Conservation (phyloP, 1,140 invertebrate genomes). For the Amyelois transitella region DNA sequence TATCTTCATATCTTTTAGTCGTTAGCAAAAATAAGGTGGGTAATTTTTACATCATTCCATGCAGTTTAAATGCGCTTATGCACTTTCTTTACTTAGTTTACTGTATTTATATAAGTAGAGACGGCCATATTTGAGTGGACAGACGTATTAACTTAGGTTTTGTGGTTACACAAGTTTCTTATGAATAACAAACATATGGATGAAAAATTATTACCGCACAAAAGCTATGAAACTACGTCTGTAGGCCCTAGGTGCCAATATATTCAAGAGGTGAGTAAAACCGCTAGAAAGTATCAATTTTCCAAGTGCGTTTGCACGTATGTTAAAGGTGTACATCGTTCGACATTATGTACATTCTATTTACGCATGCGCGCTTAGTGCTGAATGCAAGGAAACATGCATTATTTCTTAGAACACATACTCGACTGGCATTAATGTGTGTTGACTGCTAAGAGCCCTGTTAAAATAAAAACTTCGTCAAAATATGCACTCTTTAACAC, state of each 20-base stretch:
- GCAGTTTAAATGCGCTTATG: constrained; percentile 31
- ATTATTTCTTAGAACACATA: constrained; percentile 68
- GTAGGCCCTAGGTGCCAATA: constrained; percentile 13
- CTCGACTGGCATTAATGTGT: constrained; percentile 74
- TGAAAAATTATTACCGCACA: not conserved
- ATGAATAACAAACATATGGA: not conserved
- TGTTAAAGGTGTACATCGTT: constrained; percentile 29
- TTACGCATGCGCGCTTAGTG: constrained; percentile 64
- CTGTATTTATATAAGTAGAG: constrained; percentile 8
- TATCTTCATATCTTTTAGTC: constrained; percentile 13
- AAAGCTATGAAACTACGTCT: constrained; percentile 4
- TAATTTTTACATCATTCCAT: constrained; percentile 35
- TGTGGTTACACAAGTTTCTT: not conserved
- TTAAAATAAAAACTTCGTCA: constrained; percentile 68
- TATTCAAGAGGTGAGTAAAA: constrained; percentile 13
- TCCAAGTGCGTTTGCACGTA: constrained; percentile 11
- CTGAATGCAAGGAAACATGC: constrained; percentile 59
- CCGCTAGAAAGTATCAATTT: constrained; percentile 3
- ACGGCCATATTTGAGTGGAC: constrained; percentile 7
- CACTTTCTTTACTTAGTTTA: constrained; percentile 19
- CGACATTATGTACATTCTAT: constrained; percentile 38
- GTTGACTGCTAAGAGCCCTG: constrained; percentile 74
- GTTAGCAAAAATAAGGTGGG: constrained; percentile 17
- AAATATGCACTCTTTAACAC: constrained; percentile 58
- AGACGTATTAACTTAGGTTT: not conserved